Conservation (phyloP, 2,797 vertebrate species). For the Halcyon badia region DNA sequence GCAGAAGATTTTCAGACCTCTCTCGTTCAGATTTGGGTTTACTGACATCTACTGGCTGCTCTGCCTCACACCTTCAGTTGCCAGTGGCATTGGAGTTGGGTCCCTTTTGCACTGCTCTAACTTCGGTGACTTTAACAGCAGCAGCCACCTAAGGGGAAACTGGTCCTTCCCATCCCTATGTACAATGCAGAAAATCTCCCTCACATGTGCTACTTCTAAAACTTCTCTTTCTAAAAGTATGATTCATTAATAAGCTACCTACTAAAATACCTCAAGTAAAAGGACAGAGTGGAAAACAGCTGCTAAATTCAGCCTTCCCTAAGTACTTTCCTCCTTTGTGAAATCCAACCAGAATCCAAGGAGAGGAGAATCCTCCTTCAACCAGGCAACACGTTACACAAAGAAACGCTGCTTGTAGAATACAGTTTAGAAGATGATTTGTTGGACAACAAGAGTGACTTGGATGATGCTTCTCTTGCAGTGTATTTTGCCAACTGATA, state of each 20-base stretch:
- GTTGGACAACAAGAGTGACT: not conserved
- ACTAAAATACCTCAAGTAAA: not conserved
- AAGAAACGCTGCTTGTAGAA: not conserved
- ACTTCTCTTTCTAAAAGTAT: not conserved
- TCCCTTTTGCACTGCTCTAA: not conserved
- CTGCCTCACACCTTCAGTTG: not conserved
- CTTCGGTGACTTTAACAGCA: not conserved
- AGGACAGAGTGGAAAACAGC: not conserved
- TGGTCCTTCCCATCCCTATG: not conserved
- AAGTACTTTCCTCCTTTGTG: not conserved
- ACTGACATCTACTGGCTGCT: constrained; percentile 70
- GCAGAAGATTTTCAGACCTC: not conserved
- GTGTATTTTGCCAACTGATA: not conserved
- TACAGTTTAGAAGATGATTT: not conserved
- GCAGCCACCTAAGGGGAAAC: not conserved
- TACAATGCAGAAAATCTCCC: not conserved
- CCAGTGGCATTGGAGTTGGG: not conserved
- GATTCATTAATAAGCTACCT: not conserved
- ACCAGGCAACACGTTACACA: not conserved
- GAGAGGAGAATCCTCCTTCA: not conserved
- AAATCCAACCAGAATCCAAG: not conserved
- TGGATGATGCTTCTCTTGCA: not conserved
- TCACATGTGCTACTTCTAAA: not conserved
- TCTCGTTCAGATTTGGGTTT: constrained; percentile 47
- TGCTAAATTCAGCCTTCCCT: not conserved